Percentiles rank a stretch among this genome's conserved stretches.
phyloP scores from a whole-genome alignment of 2,888 invertebrate species.

The Zygaena filipendulae region DNA sequence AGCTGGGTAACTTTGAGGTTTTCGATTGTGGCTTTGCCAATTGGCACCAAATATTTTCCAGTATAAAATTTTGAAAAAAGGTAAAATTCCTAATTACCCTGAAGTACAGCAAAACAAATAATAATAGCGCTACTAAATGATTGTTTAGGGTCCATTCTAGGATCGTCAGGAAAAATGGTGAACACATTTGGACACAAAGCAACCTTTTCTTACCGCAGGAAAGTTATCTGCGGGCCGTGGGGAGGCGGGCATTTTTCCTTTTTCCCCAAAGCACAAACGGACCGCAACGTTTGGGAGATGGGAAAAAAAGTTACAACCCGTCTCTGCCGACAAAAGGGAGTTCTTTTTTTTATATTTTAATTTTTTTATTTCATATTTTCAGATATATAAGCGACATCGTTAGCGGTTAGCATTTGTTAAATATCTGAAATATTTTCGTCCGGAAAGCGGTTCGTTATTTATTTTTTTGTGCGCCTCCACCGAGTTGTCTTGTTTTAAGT shows the following conservation, averaged over 20 bases:
- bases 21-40: too few species aligned
- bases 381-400: conserved; percentile 61
- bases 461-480: conserved; percentile 25
- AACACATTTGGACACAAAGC: too few species aligned
- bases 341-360: too few species aligned
- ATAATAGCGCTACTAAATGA: too few species aligned
- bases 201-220: conserved; percentile 66
- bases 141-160: too few species aligned
- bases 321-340: conserved; percentile 46
- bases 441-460: conserved; percentile 31
- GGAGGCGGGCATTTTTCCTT: conserved; percentile 54
- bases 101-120: too few species aligned
- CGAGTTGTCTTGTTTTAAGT: conserved; percentile 36
- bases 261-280: conserved; percentile 44
- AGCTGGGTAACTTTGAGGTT: too few species aligned
- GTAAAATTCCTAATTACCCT: too few species aligned
- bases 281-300: conserved; percentile 56
- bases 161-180: too few species aligned
- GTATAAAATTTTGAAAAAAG: too few species aligned
- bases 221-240: conserved; percentile 45
- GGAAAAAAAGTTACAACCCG: conserved; percentile 53
- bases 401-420: conserved; percentile 62
- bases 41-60: too few species aligned
- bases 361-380: conserved; percentile 52
- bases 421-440: conserved; percentile 58